Percentiles rank a stretch among this genome's conserved stretches.
phyloP scores from a whole-genome alignment of 2,888 invertebrate species.

The Cantharis flavilabris region DNA sequence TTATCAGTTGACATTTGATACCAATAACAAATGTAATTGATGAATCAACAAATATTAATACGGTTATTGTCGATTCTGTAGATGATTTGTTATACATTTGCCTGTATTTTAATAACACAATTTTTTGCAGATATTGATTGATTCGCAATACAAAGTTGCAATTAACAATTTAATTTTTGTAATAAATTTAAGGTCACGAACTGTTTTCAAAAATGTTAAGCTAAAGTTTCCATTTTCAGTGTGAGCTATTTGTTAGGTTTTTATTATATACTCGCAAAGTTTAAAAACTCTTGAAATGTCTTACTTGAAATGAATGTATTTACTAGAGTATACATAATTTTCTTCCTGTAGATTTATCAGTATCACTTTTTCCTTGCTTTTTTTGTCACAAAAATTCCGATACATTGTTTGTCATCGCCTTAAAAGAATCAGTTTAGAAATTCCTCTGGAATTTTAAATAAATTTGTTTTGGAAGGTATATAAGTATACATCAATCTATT shows the following conservation, averaged over 20 bases:
- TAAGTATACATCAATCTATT: neutral
- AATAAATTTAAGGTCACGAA: neutral
- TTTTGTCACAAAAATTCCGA: conserved; percentile 11
- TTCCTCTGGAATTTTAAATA: conserved; percentile 4
- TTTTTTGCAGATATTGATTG: neutral
- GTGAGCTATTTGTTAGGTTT: neutral
- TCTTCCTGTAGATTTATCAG: conserved; percentile 9
- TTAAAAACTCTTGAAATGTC: conserved; percentile 4
- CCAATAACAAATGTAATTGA: neutral
- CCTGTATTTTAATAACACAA: neutral
- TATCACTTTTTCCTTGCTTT: conserved; percentile 14
- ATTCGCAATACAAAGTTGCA: neutral
- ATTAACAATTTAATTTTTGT: neutral
- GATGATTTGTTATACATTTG: neutral
- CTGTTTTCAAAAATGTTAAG: neutral
- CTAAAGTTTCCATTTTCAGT: neutral
- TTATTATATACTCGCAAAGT: neutral
- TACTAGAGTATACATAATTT: conserved; percentile 18
- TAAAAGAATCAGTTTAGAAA: conserved; percentile 12
- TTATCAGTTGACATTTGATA: neutral
- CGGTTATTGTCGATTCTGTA: neutral
- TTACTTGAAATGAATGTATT: conserved; percentile 12
- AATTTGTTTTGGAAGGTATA: neutral
- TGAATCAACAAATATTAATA: neutral
- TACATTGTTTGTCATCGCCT: conserved; percentile 11